A percentile compares a stretch with the other conserved stretches of the same genome.
Conservation (phyloP, 2,888 invertebrate genomes). For the Muschampia plurimacula region DNA sequence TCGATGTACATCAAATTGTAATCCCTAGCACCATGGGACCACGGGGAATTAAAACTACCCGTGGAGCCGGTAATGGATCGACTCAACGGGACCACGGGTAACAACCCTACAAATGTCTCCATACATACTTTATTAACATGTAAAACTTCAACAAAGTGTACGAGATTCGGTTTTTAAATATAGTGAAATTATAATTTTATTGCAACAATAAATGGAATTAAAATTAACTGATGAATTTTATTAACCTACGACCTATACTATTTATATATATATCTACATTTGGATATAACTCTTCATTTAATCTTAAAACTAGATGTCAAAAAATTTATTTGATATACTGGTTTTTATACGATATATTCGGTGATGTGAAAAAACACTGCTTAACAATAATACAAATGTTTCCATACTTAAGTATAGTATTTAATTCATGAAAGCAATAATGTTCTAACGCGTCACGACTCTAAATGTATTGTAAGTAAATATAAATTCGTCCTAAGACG, state of each 20-base stretch:
- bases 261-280: conserved; percentile 75
- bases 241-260: conserved; percentile 49
- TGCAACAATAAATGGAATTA: conserved; percentile 55
- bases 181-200: conserved; percentile 38
- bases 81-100: too few relatives aligned
- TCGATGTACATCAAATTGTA: too few relatives aligned
- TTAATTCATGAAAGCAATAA: not conserved
- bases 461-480: not conserved
- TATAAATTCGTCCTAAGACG: not conserved
- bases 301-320: conserved; percentile 31
- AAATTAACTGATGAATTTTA: conserved; percentile 63
- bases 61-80: too few relatives aligned
- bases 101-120: too few relatives aligned
- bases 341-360: conserved; percentile 26
- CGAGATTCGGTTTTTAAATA: not conserved
- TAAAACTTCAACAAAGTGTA: not conserved
- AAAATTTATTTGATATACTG: conserved; percentile 21
- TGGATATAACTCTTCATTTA: conserved; percentile 63
- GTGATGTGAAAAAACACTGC: not conserved
- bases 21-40: too few relatives aligned
- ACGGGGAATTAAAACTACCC: too few relatives aligned
- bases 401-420: too few relatives aligned
- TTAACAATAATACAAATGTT: not conserved
- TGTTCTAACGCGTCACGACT: not conserved
- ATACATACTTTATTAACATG: not conserved